phyloP scores from a whole-genome alignment of 1,140 invertebrate genomes.

The Hirudo medicinalis region DNA sequence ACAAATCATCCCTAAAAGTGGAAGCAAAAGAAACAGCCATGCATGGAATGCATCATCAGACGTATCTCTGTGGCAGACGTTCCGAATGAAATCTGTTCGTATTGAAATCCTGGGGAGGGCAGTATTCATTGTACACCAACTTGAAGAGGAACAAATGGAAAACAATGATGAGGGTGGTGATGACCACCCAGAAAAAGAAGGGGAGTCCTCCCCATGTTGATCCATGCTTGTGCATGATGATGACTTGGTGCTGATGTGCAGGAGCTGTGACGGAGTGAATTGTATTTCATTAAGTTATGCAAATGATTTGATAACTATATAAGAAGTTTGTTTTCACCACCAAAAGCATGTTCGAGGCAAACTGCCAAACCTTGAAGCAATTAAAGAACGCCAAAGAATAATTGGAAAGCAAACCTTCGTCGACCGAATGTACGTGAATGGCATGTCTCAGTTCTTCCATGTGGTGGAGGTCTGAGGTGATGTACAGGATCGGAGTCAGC shows the following conservation, averaged over 20 bases:
- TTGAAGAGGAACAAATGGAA: conserved; percentile 90
- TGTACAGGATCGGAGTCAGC: conserved; percentile 76
- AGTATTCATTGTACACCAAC: conserved; percentile 70
- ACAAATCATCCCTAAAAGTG: too few relatives aligned
- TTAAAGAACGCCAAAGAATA: background rate
- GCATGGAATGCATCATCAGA: background rate
- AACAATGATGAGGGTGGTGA: conserved; percentile 72
- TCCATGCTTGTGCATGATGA: conserved; percentile 80
- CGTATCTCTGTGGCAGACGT: background rate
- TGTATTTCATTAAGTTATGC: background rate
- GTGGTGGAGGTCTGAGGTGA: conserved; percentile 75
- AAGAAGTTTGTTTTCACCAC: too few relatives aligned
- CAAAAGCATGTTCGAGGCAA: too few relatives aligned
- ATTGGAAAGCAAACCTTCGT: conserved; percentile 51
- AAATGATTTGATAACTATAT: too few relatives aligned
- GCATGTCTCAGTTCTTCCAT: conserved; percentile 79
- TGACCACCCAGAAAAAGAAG: conserved; percentile 79
- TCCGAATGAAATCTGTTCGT: background rate
- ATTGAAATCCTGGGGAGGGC: conserved; percentile 25
- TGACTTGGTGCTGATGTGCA: conserved; percentile 77
- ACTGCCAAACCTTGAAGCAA: too few relatives aligned
- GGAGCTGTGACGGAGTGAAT: conserved; percentile 54
- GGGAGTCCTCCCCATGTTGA: conserved; percentile 76
- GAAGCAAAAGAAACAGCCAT: too few relatives aligned
- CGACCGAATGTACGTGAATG: conserved; percentile 76